Evolutionary conservation across 2,888 invertebrate species (phyloP).

Genomic region (Polymixis lichenea): DNA sequence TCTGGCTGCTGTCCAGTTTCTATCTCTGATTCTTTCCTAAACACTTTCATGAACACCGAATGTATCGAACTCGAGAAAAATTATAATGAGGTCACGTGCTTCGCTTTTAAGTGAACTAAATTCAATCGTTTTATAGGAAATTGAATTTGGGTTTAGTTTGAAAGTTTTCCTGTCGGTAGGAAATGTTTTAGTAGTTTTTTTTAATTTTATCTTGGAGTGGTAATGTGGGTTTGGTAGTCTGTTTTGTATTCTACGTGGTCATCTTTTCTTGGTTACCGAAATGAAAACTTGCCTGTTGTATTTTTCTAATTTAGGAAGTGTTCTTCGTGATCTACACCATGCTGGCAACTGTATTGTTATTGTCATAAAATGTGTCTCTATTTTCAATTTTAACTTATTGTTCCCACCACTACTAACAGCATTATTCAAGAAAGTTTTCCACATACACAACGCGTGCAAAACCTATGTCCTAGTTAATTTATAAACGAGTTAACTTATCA

Average conservation of each 20-base stretch:
- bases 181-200: slow-evolving; percentile 39
- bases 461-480: slow-evolving; percentile 31
- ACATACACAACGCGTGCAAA: slow-evolving; percentile 5
- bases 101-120: slow-evolving; percentile 59
- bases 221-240: slow-evolving; percentile 7
- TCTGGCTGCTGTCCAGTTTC: slow-evolving; percentile 53
- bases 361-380: background rate
- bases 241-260: background rate
- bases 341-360: background rate
- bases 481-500: slow-evolving; percentile 57
- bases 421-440: slow-evolving; percentile 18
- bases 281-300: background rate
- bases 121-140: slow-evolving; percentile 53
- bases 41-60: slow-evolving; percentile 45
- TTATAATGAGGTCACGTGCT: slow-evolving; percentile 63
- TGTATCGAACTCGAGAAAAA: slow-evolving; percentile 53
- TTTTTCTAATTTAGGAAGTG: background rate
- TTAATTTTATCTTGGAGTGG: slow-evolving; percentile 15
- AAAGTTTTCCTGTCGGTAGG: slow-evolving; percentile 23
- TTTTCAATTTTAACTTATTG: background rate
- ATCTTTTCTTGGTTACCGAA: slow-evolving; percentile 3
- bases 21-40: slow-evolving; percentile 32
- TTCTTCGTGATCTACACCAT: no score
- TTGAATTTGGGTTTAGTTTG: slow-evolving; percentile 56
- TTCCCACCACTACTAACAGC: background rate